phyloP scores from a whole-genome alignment of 2,113 vertebrate species.

The Anhinga anhinga region DNA sequence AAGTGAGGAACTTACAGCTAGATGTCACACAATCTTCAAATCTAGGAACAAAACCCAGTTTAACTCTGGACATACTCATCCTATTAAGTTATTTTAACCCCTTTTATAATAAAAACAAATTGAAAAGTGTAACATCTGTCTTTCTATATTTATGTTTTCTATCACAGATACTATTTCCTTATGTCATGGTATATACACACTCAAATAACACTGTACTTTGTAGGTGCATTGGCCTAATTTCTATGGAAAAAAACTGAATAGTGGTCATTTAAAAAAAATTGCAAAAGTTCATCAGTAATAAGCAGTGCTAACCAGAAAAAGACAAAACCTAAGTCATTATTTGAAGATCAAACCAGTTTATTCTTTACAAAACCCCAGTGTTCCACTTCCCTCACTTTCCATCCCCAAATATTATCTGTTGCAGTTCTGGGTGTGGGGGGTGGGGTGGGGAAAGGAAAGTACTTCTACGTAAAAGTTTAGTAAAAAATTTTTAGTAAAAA shows the following conservation, averaged over 20 bases:
- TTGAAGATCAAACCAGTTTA: not conserved
- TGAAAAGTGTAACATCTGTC: not conserved
- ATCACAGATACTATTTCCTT: not conserved
- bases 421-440: too few species aligned
- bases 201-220: not conserved
- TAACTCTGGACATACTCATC: not conserved
- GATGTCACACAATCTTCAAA: not conserved
- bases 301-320: not conserved
- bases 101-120: not conserved
- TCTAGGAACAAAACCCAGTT: not conserved
- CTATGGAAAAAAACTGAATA: not conserved
- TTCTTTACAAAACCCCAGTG: not conserved
- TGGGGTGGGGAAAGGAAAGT: not conserved
- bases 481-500: too few species aligned
- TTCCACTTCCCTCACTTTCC: not conserved
- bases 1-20: not conserved
- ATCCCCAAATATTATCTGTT: not conserved
- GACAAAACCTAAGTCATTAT: fast-evolving
- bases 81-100: not conserved
- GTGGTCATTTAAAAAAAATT: not conserved
- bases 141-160: not conserved
- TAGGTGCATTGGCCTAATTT: not conserved
- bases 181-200: not conserved
- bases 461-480: not conserved
- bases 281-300: not conserved